Evolutionary conservation across 1,140 invertebrate species (phyloP).

Genomic region (Latrodectus geometricus): DNA sequence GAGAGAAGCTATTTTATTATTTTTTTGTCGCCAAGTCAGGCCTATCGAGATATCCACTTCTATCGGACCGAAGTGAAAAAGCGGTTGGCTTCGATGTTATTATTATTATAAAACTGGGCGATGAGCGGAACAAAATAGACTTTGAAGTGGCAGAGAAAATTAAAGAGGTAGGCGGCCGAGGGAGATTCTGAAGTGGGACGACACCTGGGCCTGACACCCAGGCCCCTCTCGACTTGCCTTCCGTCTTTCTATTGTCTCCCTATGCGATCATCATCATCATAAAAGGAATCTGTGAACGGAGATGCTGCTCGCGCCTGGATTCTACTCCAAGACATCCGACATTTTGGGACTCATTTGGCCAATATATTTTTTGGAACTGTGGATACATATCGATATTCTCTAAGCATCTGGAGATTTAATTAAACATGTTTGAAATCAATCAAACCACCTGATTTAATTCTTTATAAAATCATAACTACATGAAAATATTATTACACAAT

Average conservation of each 20-base stretch:
- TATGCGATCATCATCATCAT: conserved; percentile 37
- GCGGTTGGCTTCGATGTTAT: background rate
- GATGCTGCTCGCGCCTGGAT: background rate
- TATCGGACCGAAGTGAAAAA: background rate
- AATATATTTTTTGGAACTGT: no score
- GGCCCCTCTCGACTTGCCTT: conserved; percentile 24
- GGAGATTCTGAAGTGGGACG: conserved; percentile 15
- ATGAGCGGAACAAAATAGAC: conserved; percentile 24
- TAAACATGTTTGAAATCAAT: no score
- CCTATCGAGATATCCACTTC: background rate
- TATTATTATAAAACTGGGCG: conserved; percentile 26
- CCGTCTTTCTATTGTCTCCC: conserved; percentile 22
- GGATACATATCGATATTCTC: no score
- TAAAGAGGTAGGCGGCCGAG: conserved; percentile 4
- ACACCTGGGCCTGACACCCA: conserved; percentile 35
- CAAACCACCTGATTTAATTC: no score
- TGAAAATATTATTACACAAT: no score
- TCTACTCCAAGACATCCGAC: background rate
- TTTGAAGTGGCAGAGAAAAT: conserved; percentile 46
- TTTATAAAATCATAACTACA: no score
- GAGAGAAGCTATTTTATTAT: background rate
- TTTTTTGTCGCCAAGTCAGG: background rate
- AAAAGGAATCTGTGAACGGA: background rate
- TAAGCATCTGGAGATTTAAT: no score
- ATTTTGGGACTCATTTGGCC: background rate